Evolutionary conservation across 2,888 invertebrate genomes (phyloP), one percentile per base, ranked within the genome.

Genomic region (Piscicola geometra): DNA sequence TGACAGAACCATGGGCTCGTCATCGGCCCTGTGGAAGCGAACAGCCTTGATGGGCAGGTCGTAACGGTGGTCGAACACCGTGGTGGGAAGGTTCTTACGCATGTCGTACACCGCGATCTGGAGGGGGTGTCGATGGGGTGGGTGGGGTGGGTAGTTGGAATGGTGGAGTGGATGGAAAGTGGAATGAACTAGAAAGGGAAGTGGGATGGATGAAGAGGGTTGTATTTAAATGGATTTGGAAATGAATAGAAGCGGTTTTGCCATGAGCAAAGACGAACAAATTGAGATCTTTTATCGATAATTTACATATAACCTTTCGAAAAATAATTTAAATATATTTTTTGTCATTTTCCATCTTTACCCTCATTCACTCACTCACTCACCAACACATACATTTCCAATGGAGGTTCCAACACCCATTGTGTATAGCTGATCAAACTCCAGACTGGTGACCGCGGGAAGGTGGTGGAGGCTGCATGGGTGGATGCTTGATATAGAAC

Each of bases 51-150:
- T 95, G 0, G 98, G 94, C 71, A 92, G 87, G 77, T 92, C 93
- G 84, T 96, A 94, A 88, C 93, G 91, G 83, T 99, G 98, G 86
- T 99, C 97, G 85, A 98, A 98, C 0, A 94, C 88, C 66, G 92
- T 86, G 67, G 92, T 88, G 0, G 99, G 98, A 83, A 92, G 92
- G 80, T 90, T 90, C 5, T 95, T 92, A 79, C 99, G 90, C 78
- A 99, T 90, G 85, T 99, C 99, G 85, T 96, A 99, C 0, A 99
- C 85, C 15, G 98, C 87, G 50, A 87, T 82, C 86, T 88, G 79
- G 76, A 82, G 77, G 75, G 76, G 5, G n/a, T n/a, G 47, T 50
- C 47, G 21, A 75, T n/a, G n/a, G n/a, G n/a, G n/a, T n/a, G n/a
- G n/a, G n/a, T n/a, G n/a, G n/a, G n/a, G 15, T 25, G 25, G 30